Percentiles rank a stretch among this genome's conserved stretches.
These are phyloP conservation scores for Apodemus speciosus DNA, from an alignment of 2,113 vertebrate genomes.

Conservation along the genomic window DNA sequence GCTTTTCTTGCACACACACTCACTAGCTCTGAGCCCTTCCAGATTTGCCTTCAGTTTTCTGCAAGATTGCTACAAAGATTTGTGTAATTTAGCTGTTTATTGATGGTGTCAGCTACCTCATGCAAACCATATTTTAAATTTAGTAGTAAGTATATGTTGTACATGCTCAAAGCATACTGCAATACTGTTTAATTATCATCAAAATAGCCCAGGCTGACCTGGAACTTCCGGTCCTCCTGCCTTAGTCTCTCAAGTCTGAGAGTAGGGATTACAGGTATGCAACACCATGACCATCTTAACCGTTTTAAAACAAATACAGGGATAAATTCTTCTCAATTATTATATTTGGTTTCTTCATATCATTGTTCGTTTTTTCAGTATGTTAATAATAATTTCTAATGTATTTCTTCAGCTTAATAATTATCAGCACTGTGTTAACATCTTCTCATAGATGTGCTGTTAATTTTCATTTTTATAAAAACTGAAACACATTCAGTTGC, in stretches of 20 bases:
- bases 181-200: not conserved
- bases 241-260: not conserved
- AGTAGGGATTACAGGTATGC: not conserved
- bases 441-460: constrained; percentile 3
- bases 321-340: constrained; percentile 21
- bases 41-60: constrained; percentile 48
- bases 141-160: not conserved
- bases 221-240: not conserved
- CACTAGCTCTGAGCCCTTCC: not conserved
- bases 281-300: not conserved
- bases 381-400: not conserved
- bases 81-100: not conserved
- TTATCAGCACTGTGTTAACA: not conserved
- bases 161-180: not conserved
- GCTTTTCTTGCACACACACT: not conserved
- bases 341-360: not conserved
- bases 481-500: constrained; percentile 7
- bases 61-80: constrained; percentile 39
- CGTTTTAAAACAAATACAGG: constrained; percentile 51
- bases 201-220: not conserved
- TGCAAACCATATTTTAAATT: constrained; percentile 37
- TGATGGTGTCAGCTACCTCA: constrained; percentile 33
- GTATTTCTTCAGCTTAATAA: not conserved
- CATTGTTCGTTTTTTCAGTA: not conserved
- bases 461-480: constrained; percentile 58